These are phyloP conservation scores for Calliscelio sp. DNA, from an alignment of 2,888 invertebrate species.

Conservation along the genomic window DNA sequence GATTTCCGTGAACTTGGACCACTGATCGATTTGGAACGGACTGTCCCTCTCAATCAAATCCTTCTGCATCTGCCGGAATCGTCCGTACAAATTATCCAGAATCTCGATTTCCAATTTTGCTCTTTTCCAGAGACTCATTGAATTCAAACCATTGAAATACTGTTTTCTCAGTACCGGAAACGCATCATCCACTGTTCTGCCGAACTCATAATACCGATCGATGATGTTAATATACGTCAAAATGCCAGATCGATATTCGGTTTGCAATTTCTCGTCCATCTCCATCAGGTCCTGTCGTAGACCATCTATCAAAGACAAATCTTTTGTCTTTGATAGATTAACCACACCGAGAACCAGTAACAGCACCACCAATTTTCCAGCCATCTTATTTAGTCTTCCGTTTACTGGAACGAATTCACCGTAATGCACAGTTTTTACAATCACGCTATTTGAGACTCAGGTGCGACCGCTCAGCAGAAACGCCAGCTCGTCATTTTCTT, in stretches of 20 bases:
- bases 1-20: conserved; percentile 89
- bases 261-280: conserved; percentile 87
- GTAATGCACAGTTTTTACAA: too few relatives aligned
- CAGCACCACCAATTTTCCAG: too few relatives aligned
- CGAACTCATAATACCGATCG: conserved; percentile 87
- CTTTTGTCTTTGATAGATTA: too few relatives aligned
- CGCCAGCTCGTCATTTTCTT: conserved; percentile 42
- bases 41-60: conserved; percentile 82
- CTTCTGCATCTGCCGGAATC: conserved; percentile 88
- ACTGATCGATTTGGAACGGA: conserved; percentile 86
- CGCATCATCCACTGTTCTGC: conserved; percentile 86
- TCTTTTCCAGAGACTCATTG: conserved; percentile 89
- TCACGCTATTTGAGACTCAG: too few relatives aligned
- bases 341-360: too few relatives aligned
- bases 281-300: conserved; percentile 88
- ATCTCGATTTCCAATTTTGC: conserved; percentile 88
- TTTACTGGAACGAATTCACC: too few relatives aligned
- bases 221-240: conserved; percentile 87
- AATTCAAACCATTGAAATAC: conserved; percentile 80
- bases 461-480: not conserved
- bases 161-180: conserved; percentile 75
- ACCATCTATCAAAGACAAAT: conserved; percentile 87
- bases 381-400: too few relatives aligned
- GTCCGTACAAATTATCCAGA: conserved; percentile 89
- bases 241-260: conserved; percentile 85